phyloP scores from a whole-genome alignment of 1,140 invertebrate species.

The Drosophila jambulina region DNA sequence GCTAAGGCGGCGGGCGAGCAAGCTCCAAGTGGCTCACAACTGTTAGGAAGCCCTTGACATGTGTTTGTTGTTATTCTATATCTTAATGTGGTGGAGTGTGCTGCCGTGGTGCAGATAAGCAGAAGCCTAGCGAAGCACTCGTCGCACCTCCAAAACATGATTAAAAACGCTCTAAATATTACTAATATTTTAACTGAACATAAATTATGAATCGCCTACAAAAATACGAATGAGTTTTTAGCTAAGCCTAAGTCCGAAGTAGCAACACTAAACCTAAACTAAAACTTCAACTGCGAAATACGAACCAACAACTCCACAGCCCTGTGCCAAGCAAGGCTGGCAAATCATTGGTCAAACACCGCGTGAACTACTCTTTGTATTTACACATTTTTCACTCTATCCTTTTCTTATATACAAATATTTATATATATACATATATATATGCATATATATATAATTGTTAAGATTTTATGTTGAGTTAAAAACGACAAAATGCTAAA shows the following conservation, averaged over 20 bases:
- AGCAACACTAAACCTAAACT: constrained; percentile 40
- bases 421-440: constrained; percentile 39
- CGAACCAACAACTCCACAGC: constrained; percentile 39
- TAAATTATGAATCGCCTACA: constrained; percentile 71
- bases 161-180: constrained; percentile 77
- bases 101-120: neutral
- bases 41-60: constrained; percentile 65
- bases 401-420: constrained; percentile 59
- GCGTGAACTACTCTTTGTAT: constrained; percentile 70
- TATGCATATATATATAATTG: constrained; percentile 55
- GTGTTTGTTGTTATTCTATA: constrained; percentile 81
- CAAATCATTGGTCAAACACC: constrained; percentile 39
- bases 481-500: constrained; percentile 74
- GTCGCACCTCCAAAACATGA: constrained; percentile 33
- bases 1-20: constrained; percentile 38
- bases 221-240: constrained; percentile 64
- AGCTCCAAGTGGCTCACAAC: constrained; percentile 54
- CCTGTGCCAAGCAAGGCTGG: constrained; percentile 28
- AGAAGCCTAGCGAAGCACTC: constrained; percentile 26
- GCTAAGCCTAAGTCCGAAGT: constrained; percentile 53
- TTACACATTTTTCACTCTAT: constrained; percentile 74
- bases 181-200: constrained; percentile 77
- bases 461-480: constrained; percentile 76
- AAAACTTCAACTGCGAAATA: constrained; percentile 31
- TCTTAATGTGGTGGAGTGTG: constrained; percentile 42